phyloP scores from a whole-genome alignment of 1,140 invertebrate genomes.

The Lepidurus couesii region DNA sequence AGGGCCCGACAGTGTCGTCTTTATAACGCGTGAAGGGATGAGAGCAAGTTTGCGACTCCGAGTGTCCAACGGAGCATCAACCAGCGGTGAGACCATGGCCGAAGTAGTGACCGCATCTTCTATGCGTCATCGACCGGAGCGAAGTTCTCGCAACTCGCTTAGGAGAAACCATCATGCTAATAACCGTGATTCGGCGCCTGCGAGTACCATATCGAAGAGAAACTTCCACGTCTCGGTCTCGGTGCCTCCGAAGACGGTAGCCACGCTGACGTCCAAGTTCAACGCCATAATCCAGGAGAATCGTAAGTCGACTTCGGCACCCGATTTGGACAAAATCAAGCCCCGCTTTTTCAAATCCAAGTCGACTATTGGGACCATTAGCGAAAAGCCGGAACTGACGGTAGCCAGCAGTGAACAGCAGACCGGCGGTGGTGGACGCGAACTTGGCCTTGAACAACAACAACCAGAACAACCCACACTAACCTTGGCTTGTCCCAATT shows the following conservation, averaged over 20 bases:
- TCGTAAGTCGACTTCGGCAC: not conserved
- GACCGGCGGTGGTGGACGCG: not conserved
- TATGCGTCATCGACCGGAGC: constrained; percentile 1
- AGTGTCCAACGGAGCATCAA: not conserved
- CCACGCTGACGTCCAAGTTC: constrained; percentile 32
- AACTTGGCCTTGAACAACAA: not conserved
- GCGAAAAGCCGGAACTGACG: not conserved
- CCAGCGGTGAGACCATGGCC: not conserved
- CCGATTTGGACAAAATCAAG: not conserved
- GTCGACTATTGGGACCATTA: not conserved
- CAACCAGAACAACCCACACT: constrained; percentile 25
- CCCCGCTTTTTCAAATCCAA: not conserved
- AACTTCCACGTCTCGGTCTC: constrained; percentile 27
- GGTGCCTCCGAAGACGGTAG: constrained; percentile 28
- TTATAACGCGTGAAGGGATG: constrained; percentile 31
- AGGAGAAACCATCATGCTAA: not conserved
- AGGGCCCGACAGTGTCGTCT: constrained; percentile 24
- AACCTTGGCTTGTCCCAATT: not conserved
- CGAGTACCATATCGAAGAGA: constrained; percentile 7
- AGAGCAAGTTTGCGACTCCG: constrained; percentile 31
- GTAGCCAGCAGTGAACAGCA: not conserved
- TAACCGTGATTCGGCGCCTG: constrained; percentile 23
- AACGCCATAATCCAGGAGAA: constrained; percentile 32
- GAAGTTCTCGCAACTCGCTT: not conserved
- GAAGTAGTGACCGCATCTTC: not conserved